A percentile compares a stretch with the other conserved stretches of the same genome.
These are phyloP conservation scores for Elysia crispata DNA, from an alignment of 2,888 invertebrate genomes.

Conservation along the genomic window DNA sequence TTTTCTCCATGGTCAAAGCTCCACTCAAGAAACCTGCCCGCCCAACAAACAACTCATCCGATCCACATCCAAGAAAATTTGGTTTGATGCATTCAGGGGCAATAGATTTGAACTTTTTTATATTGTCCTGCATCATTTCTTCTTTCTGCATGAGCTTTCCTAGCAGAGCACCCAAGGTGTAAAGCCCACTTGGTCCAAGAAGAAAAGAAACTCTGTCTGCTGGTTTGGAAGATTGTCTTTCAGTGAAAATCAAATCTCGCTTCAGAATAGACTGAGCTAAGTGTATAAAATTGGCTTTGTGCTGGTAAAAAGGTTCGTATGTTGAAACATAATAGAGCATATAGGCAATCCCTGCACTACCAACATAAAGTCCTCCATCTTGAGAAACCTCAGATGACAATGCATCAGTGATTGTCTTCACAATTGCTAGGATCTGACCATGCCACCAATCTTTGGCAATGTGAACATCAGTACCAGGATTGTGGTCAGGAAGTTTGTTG, in stretches of 20 bases:
- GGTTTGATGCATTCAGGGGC: constrained; percentile 78
- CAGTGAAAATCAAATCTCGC: constrained; percentile 9
- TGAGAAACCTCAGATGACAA: constrained; percentile 63
- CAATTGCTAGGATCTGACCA: constrained; percentile 54
- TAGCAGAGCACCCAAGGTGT: constrained; percentile 82
- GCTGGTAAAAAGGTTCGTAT: constrained; percentile 76
- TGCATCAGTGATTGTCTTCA: constrained; percentile 59
- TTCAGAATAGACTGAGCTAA: constrained; percentile 81
- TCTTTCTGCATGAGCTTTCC: constrained; percentile 77
- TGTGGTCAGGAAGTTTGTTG: constrained; percentile 65
- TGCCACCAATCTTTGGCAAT: constrained; percentile 63
- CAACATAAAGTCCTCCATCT: constrained; percentile 85
- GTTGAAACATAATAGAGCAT: constrained; percentile 86
- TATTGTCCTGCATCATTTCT: constrained; percentile 47
- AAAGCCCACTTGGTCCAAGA: constrained; percentile 88
- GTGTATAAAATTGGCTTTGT: constrained; percentile 78
- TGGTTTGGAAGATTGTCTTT: neutral
- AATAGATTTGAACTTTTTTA: constrained; percentile 77
- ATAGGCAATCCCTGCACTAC: constrained; percentile 85
- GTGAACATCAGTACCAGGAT: constrained; percentile 56
- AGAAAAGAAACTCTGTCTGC: constrained; percentile 81
- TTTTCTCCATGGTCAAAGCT: constrained; percentile 83
- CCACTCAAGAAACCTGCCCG: constrained; percentile 90
- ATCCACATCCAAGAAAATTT: constrained; percentile 77
- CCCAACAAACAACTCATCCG: constrained; percentile 91